A percentile compares a stretch with the other conserved stretches of the same genome.
Conservation (phyloP, 2,113 vertebrate genomes). For the Phylloscopus trochilus region DNA sequence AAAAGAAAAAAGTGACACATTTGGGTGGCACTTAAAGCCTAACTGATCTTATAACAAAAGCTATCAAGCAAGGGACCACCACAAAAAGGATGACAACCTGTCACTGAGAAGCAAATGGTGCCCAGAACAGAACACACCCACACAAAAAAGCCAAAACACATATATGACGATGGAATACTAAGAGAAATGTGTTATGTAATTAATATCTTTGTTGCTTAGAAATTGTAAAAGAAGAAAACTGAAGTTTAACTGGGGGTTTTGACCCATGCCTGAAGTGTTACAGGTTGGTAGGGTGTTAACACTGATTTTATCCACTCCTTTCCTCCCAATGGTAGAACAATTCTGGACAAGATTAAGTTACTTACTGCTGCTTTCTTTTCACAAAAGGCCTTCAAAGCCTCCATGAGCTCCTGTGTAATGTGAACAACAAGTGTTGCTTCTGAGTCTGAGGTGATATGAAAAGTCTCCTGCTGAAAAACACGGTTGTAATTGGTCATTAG, state of each 20-base stretch:
- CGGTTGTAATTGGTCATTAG: neutral
- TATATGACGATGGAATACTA: neutral
- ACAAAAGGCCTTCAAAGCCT: slow-evolving; percentile 59
- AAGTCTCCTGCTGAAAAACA: slow-evolving; percentile 29
- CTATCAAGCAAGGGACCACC: neutral
- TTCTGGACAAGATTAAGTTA: neutral
- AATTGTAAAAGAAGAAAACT: neutral
- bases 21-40: neutral
- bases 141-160: neutral
- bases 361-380: slow-evolving; percentile 54
- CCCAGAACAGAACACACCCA: neutral
- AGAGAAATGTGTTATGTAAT: neutral
- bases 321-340: neutral
- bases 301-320: neutral
- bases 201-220: neutral
- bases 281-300: neutral
- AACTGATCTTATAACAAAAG: neutral
- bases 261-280: neutral
- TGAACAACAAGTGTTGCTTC: slow-evolving; percentile 51
- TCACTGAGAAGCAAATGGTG: neutral
- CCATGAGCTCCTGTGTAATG: slow-evolving; percentile 43
- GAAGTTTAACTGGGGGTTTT: neutral
- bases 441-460: slow-evolving; percentile 43
- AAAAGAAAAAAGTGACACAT: neutral
- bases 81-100: neutral